These are phyloP conservation scores for Dryomyza anilis DNA, from an alignment of 2,888 invertebrate genomes.

Conservation along the genomic window DNA sequence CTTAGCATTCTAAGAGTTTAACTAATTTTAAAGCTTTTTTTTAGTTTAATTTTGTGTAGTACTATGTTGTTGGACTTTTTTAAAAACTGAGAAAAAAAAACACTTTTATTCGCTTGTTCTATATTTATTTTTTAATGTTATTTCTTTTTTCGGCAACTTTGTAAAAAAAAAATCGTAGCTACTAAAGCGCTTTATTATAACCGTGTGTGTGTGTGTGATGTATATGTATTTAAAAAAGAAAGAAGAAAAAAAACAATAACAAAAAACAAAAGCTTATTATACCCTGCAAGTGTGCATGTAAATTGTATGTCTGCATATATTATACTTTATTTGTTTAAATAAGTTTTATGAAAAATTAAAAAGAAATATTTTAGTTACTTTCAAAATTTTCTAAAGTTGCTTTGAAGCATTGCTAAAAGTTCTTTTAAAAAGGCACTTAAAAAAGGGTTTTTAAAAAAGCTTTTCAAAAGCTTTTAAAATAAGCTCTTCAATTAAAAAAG, in stretches of 20 bases:
- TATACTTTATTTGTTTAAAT: too few species aligned
- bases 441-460: too few species aligned
- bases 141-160: neutral
- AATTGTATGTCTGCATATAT: neutral
- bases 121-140: neutral
- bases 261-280: neutral
- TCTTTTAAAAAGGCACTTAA: too few species aligned
- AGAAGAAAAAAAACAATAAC: neutral
- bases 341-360: too few species aligned
- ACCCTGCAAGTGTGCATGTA: neutral
- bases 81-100: too few species aligned
- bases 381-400: too few species aligned
- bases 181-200: neutral
- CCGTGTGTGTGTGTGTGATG: too few species aligned
- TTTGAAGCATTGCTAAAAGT: too few species aligned
- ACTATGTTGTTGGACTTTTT: conserved; percentile 9
- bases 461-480: neutral
- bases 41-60: neutral
- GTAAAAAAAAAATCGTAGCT: neutral
- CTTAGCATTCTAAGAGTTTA: conserved; percentile 19
- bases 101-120: neutral
- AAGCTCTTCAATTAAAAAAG: too few species aligned
- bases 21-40: conserved; percentile 20
- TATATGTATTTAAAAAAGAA: neutral
- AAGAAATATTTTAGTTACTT: too few species aligned